Conservation (phyloP, 2,888 invertebrate species). For the Trisateles emortualis region DNA sequence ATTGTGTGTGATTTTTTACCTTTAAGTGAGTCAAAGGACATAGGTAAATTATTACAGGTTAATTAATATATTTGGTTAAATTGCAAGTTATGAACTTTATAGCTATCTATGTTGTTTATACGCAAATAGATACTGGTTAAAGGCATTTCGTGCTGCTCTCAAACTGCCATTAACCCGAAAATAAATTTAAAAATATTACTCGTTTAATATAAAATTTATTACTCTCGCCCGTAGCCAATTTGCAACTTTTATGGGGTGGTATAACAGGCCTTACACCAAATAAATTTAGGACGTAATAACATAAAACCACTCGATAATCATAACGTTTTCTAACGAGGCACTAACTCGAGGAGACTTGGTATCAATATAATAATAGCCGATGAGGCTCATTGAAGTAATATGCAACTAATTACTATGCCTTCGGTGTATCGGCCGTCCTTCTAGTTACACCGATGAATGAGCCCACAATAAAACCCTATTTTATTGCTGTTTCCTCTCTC, state of each 20-base stretch:
- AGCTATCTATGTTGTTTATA: slow-evolving; percentile 43
- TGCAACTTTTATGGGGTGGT: slow-evolving; percentile 51
- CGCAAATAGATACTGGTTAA: slow-evolving; percentile 47
- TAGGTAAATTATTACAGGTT: slow-evolving; percentile 14
- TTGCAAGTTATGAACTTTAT: slow-evolving; percentile 31
- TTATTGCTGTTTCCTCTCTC: slow-evolving; percentile 81
- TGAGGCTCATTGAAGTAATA: slow-evolving; percentile 38
- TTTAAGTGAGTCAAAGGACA: background rate
- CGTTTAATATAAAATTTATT: slow-evolving; percentile 56
- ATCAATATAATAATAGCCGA: slow-evolving; percentile 32
- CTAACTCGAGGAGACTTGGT: slow-evolving; percentile 37
- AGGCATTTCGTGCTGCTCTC: slow-evolving; percentile 32
- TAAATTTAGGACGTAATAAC: slow-evolving; percentile 51
- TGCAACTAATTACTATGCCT: slow-evolving; percentile 64
- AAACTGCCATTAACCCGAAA: slow-evolving; percentile 53
- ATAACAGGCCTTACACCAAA: slow-evolving; percentile 51
- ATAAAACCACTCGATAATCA: slow-evolving; percentile 53
- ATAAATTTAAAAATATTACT: slow-evolving; percentile 53
- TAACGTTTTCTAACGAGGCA: slow-evolving; percentile 50
- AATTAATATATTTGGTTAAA: slow-evolving; percentile 27
- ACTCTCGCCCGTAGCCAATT: slow-evolving; percentile 49
- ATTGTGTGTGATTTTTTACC: background rate
- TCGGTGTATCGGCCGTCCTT: slow-evolving; percentile 50
- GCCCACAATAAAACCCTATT: slow-evolving; percentile 76
- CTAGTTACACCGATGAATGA: slow-evolving; percentile 65